phyloP scores from a whole-genome alignment of 2,888 invertebrate species.

The Holacanthella duospinosa region DNA sequence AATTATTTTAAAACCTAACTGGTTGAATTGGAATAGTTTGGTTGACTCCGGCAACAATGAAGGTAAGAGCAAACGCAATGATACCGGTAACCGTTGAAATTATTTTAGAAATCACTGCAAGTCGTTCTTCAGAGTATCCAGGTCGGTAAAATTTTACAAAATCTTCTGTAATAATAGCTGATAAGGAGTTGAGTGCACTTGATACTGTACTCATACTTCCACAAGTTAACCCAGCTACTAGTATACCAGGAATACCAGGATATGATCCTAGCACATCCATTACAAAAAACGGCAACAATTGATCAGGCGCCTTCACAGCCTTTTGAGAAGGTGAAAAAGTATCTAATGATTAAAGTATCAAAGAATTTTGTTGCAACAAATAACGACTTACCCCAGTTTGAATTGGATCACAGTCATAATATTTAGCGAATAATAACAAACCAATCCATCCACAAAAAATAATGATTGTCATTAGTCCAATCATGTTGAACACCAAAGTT shows the following conservation, averaged over 20 bases:
- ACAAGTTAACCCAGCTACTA: slow-evolving; percentile 81
- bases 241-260: slow-evolving; percentile 74
- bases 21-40: slow-evolving; percentile 10
- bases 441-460: no score
- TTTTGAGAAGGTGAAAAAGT: no score
- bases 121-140: slow-evolving; percentile 42
- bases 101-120: slow-evolving; percentile 13
- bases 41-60: slow-evolving; percentile 13
- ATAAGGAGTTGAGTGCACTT: slow-evolving; percentile 40
- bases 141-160: slow-evolving; percentile 37
- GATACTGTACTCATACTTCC: slow-evolving; percentile 53
- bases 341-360: no score
- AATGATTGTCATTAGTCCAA: no score
- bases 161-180: slow-evolving; percentile 42
- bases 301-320: slow-evolving; percentile 18
- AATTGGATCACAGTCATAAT: no score
- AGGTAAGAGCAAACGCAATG: slow-evolving; percentile 13
- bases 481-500: no score
- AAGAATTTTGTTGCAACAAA: no score
- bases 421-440: no score
- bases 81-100: slow-evolving; percentile 12
- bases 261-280: slow-evolving; percentile 49
- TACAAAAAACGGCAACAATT: slow-evolving; percentile 44
- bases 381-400: no score
- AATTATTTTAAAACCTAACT: neutral